Evolutionary conservation across 2,797 vertebrate genomes (phyloP).

Genomic region (Tiaroga cobitis): DNA sequence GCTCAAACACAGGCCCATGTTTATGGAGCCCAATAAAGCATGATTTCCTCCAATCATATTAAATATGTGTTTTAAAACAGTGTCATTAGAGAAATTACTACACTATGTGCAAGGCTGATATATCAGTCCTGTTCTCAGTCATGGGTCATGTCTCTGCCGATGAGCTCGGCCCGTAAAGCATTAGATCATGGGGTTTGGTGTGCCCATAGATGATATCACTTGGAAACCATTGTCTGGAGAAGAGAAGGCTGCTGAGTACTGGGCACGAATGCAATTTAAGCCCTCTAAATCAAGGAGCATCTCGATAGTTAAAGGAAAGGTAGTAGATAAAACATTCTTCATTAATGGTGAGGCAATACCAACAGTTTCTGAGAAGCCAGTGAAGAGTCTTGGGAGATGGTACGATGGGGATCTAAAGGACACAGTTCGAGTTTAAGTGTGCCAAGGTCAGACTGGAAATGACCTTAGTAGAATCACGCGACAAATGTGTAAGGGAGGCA

Average conservation of each 20-base stretch:
- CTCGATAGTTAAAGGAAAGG: too few species aligned
- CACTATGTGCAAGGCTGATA: constrained; percentile 47
- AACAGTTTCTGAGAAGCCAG: too few species aligned
- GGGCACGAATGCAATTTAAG: too few species aligned
- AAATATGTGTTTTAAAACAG: constrained; percentile 55
- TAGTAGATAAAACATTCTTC: too few species aligned
- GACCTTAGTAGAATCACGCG: too few species aligned
- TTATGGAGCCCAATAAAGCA: constrained; percentile 54
- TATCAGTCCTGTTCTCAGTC: constrained; percentile 49
- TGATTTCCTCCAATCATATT: constrained; percentile 58
- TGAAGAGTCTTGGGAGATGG: too few species aligned
- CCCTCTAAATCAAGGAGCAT: too few species aligned
- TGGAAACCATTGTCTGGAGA: constrained; percentile 22
- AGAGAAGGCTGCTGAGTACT: background rate
- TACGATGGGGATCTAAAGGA: too few species aligned
- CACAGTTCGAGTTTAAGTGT: too few species aligned
- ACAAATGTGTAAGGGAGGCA: too few species aligned
- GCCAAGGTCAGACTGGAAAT: too few species aligned
- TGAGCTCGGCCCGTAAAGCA: constrained; percentile 33
- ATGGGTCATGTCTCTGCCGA: constrained; percentile 14
- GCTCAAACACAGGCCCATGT: constrained; percentile 48
- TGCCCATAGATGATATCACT: constrained; percentile 57
- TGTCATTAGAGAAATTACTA: constrained; percentile 57
- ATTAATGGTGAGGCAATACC: too few species aligned
- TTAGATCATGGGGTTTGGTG: constrained; percentile 50